These are phyloP conservation scores for Colletes collaris DNA, from an alignment of 2,888 invertebrate genomes.

Conservation along the genomic window DNA sequence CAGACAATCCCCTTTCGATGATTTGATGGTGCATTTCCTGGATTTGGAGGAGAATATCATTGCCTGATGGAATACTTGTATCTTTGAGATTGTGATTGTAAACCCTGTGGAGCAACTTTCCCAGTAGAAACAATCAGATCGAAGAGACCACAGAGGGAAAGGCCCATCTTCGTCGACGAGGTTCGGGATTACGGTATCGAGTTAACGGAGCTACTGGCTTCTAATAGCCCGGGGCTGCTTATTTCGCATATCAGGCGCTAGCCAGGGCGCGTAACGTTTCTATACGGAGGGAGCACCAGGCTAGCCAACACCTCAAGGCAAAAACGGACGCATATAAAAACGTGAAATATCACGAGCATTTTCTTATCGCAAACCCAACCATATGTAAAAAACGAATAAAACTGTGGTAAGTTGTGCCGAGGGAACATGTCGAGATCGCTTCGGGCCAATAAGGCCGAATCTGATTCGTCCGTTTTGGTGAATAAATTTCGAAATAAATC, in stretches of 20 bases:
- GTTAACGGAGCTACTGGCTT: constrained; percentile 68
- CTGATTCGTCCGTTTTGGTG: constrained; percentile 62
- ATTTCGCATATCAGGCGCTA: constrained; percentile 78
- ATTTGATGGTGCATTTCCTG: too few relatives aligned
- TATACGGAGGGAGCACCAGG: constrained; percentile 69
- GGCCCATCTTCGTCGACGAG: constrained; percentile 56
- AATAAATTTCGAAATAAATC: constrained; percentile 61
- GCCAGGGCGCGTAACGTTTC: constrained; percentile 72
- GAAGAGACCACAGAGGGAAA: constrained; percentile 50
- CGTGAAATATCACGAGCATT: constrained; percentile 79
- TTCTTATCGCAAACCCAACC: constrained; percentile 77
- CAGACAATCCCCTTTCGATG: too few relatives aligned
- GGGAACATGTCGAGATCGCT: constrained; percentile 74
- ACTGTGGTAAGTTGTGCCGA: constrained; percentile 78
- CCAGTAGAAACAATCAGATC: constrained; percentile 40
- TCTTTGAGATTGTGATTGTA: too few relatives aligned
- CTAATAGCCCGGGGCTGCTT: constrained; percentile 76
- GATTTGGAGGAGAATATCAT: too few relatives aligned
- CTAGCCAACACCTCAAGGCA: constrained; percentile 81
- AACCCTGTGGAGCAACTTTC: constrained; percentile 18
- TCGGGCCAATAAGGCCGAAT: constrained; percentile 68
- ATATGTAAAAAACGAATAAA: constrained; percentile 80
- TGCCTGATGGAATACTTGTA: background rate
- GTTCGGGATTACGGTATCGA: constrained; percentile 61
- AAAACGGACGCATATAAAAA: constrained; percentile 77